Evolutionary conservation across 2,888 invertebrate genomes (phyloP), one percentile per base, ranked within the genome.

Genomic region (Heliconius erato): DNA sequence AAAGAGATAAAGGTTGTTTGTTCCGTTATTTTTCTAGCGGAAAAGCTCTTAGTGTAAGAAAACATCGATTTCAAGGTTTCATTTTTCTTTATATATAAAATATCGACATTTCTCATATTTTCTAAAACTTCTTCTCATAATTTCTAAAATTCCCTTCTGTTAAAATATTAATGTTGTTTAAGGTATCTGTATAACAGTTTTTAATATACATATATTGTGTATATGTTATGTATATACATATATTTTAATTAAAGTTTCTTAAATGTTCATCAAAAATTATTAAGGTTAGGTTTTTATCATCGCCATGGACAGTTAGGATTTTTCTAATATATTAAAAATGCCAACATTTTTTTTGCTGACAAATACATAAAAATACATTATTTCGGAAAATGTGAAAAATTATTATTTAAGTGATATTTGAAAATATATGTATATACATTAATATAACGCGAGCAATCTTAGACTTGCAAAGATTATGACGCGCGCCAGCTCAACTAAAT

Each of bases 1-100:
- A 32, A 80, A 49, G 54, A 44, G 69, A 71, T 79, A 81, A 71
- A 77, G 68, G 59, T 44, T 81, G 49, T 82, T 80, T 82, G 76
- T 67, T 82, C 71, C 71, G 63, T 28, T 65, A 77, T 69, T 63
- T 78, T 78, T 77, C 32, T 28, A 40, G n/a, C 26, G 23, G 32
- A 19, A 67, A 59, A 80, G 40, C 49, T 82, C 79, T 63, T 76
- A 71, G 71, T 71, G 14, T 74, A 19, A 49, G 26, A 67, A 14
- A 82, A 72, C 49, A 71, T 76, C 63, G 23, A 40, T 68, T 72
- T 35, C 72, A 67, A 72, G 71, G 54, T 16, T 68, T 74, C 26
- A 44, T 68, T 44, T 63, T 63, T 76, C 2, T 49, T 44, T 44
- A 16, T 72, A 28, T 28, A 26, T 3, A 40, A 26, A n/a, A 7